These are phyloP conservation scores for Sebastes trivittatus DNA, from an alignment of 2,797 vertebrate genomes.

Conservation along the genomic window DNA sequence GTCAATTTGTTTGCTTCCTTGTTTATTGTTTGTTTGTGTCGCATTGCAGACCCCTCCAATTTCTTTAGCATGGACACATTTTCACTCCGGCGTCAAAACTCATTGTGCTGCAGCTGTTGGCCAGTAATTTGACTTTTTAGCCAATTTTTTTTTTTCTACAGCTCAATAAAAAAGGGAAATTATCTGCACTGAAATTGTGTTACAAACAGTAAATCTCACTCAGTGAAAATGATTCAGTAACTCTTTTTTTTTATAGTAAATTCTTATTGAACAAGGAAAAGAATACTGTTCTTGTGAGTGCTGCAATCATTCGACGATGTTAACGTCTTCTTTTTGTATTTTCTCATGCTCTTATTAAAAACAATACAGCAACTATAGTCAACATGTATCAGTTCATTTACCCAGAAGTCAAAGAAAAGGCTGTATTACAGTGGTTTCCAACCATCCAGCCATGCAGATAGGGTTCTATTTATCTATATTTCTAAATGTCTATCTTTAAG, in stretches of 20 bases:
- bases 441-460: not conserved
- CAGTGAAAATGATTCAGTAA: slow-evolving; percentile 5
- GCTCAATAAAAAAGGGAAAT: slow-evolving; percentile 23
- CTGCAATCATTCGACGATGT: not conserved
- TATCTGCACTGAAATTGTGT: slow-evolving; percentile 17
- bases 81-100: slow-evolving; percentile 56
- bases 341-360: not conserved
- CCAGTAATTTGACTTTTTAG: slow-evolving; percentile 56
- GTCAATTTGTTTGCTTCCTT: slow-evolving; percentile 60
- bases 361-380: not conserved
- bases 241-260: not conserved
- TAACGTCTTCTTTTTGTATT: not conserved
- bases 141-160: not conserved
- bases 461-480: not conserved
- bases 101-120: slow-evolving; percentile 65
- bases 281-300: not conserved
- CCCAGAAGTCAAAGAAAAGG: not conserved
- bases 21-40: slow-evolving; percentile 77
- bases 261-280: not conserved
- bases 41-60: slow-evolving; percentile 60
- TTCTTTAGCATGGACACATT: slow-evolving; percentile 72
- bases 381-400: not conserved
- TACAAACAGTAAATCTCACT: slow-evolving; percentile 9
- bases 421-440: not conserved
- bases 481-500: not conserved